phyloP scores from a whole-genome alignment of 2,113 vertebrate genomes.

The Thymallus thymallus region DNA sequence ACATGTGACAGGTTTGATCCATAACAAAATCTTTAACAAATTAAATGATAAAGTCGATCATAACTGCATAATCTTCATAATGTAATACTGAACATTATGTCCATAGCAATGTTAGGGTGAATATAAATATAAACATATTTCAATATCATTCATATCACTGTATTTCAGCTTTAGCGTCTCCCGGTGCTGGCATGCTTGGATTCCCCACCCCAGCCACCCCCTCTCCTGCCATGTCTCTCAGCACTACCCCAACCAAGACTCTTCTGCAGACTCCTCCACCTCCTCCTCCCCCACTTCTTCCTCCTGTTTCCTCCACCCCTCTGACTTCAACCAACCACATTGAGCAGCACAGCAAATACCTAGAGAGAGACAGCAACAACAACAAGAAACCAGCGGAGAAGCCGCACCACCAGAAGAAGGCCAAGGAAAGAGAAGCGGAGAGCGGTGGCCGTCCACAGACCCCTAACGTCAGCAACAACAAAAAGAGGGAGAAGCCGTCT shows the following conservation, averaged over 20 bases:
- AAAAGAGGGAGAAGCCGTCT: slow-evolving; percentile 94
- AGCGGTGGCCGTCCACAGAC: slow-evolving; percentile 82
- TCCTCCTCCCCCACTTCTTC: slow-evolving; percentile 71
- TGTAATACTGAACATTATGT: slow-evolving; percentile 58
- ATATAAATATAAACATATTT: slow-evolving; percentile 38
- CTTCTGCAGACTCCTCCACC: slow-evolving; percentile 96
- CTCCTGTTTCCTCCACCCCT: slow-evolving; percentile 79
- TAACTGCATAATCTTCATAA: slow-evolving; percentile 56
- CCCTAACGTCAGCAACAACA: slow-evolving; percentile 70
- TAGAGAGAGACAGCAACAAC: slow-evolving; percentile 86
- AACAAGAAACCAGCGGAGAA: slow-evolving; percentile 77
- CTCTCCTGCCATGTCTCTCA: slow-evolving; percentile 99
- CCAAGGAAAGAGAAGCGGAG: slow-evolving; percentile 94
- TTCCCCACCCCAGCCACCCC: slow-evolving; percentile 98
- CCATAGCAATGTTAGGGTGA: slow-evolving; percentile 64
- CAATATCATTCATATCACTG: slow-evolving; percentile 79
- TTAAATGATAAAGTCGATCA: slow-evolving; percentile 24
- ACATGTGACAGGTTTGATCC: slow-evolving; percentile 78
- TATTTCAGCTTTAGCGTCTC: slow-evolving; percentile 98
- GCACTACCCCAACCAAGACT: slow-evolving; percentile 98
- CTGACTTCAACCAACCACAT: slow-evolving; percentile 89
- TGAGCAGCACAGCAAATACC: slow-evolving; percentile 94
- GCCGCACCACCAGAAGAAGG: slow-evolving; percentile 76
- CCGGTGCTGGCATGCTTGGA: slow-evolving; percentile 99
- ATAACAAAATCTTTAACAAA: slow-evolving; percentile 48